Percentiles rank a stretch among this genome's conserved stretches.
phyloP scores from a whole-genome alignment of 2,113 vertebrate genomes.

The Corythornis cristatus region DNA sequence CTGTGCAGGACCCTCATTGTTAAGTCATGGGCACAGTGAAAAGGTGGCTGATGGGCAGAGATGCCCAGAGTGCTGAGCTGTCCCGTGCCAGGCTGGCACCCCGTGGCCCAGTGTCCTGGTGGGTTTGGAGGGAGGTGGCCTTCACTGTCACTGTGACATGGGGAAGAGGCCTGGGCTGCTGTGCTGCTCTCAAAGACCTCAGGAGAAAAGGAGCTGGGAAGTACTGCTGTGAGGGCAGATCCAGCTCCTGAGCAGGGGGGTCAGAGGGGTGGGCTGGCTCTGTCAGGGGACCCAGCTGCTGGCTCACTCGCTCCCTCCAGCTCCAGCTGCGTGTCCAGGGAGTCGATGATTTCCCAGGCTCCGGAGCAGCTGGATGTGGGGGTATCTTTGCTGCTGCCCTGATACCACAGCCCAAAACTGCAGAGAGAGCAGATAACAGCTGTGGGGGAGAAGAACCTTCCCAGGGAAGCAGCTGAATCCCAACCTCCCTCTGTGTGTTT shows the following conservation, averaged over 20 bases:
- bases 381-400: slow-evolving; percentile 62
- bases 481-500: background rate
- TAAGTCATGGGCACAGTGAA: background rate
- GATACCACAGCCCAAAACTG: slow-evolving; percentile 90
- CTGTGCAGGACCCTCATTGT: background rate
- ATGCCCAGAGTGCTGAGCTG: background rate
- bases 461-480: background rate
- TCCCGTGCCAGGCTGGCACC: background rate
- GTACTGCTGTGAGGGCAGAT: background rate
- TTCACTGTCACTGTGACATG: fast-evolving
- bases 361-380: slow-evolving; percentile 63
- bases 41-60: background rate
- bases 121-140: background rate
- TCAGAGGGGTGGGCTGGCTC: background rate
- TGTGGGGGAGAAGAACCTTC: background rate
- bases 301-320: background rate
- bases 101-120: fast-evolving
- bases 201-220: background rate
- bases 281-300: fast-evolving
- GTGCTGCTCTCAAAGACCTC: fast-evolving
- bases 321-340: slow-evolving; percentile 48
- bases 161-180: background rate
- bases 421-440: slow-evolving; percentile 23
- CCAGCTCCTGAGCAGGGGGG: background rate
- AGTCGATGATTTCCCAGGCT: slow-evolving; percentile 84